Base-by-base conservation (phyloP, 1,140 invertebrate species). In the Apis mellifera region DNA sequence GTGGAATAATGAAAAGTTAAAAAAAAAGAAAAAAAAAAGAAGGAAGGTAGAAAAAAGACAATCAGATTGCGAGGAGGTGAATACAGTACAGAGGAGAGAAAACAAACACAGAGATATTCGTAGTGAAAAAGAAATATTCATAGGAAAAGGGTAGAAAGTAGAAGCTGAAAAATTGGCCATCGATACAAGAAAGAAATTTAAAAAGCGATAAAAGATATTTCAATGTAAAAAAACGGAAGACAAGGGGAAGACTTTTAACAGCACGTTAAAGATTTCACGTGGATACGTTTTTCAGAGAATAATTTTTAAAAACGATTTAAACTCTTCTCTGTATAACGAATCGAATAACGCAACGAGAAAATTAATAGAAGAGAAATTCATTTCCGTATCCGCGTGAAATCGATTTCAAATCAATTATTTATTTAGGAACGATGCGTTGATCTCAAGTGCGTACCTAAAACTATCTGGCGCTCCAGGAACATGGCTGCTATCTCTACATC, bases 401-500 rank as follows among this genome's bases (percentile, higher is more conserved):
- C 69, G 64, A 5, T 62, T 78, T 55, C 17, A 23, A 83, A 68
- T 55, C 21, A 89, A 91, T 77, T 88, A 90, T 90, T 79, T 91
- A 91, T 90, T 79, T 91, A 91, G 90, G 88, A 92, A 93, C 89
- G 91, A 92, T 93, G 92, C 92, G 89, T 92, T 91, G 89, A 92
- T 90, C 91, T 92, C 87, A 92, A 7, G 92, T 93, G 93, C 93
- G 89, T 93, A 93, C 93, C 93, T 94, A 94, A 92, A 92, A 90
- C 92, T 93, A 93, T 93, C 89, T 92, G 92, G 91, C 90, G 92
- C 84, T 93, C 91, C 92, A 87, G 92, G 91, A 88, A 90, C 92
- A 92, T 92, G 90, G 92, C 93, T 87, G 92, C 93, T 94, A 94
- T 90, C 90, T 93, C 92, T 94, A 94, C 92, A 90, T 90, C 91